phyloP scores from a whole-genome alignment of 2,113 vertebrate genomes.

The Clarias macrocephalus region DNA sequence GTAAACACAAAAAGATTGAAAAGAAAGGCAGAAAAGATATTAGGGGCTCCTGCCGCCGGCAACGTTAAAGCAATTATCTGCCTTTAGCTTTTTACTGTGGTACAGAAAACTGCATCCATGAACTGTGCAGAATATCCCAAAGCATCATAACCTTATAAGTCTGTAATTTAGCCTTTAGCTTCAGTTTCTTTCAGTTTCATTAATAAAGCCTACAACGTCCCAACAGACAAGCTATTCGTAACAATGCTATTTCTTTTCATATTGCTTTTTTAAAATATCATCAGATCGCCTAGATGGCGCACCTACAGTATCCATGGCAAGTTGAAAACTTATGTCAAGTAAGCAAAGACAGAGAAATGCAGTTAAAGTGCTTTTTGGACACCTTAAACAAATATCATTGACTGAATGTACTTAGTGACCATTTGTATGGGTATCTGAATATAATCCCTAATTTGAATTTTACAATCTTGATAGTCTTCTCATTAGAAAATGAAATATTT shows the following conservation, averaged over 20 bases:
- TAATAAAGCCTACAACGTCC: conserved; percentile 28
- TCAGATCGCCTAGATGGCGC: not conserved
- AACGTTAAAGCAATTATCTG: conserved; percentile 58
- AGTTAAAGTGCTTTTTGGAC: not conserved
- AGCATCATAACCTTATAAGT: conserved; percentile 55
- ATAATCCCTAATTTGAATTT: not conserved
- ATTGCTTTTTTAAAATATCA: not conserved
- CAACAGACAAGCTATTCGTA: conserved; percentile 2
- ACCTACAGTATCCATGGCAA: not conserved
- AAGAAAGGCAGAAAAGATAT: conserved; percentile 10
- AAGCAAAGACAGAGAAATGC: not conserved
- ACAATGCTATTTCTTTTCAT: not conserved
- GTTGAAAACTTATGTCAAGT: not conserved
- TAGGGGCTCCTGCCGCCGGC: conserved; percentile 29
- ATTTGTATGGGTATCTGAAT: not conserved
- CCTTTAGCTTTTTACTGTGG: conserved; percentile 59
- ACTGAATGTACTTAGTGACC: not conserved
- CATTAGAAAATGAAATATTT: conserved; percentile 10
- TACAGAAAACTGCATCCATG: conserved; percentile 40
- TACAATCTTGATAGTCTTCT: not conserved
- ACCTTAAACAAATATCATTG: not conserved
- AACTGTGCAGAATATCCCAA: conserved; percentile 42
- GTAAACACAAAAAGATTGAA: conserved; percentile 25
- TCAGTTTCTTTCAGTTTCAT: conserved; percentile 20
- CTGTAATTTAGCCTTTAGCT: conserved; percentile 37